Base-by-base conservation (phyloP, 2,888 invertebrate genomes). In the Epistrophe grossulariae region DNA sequence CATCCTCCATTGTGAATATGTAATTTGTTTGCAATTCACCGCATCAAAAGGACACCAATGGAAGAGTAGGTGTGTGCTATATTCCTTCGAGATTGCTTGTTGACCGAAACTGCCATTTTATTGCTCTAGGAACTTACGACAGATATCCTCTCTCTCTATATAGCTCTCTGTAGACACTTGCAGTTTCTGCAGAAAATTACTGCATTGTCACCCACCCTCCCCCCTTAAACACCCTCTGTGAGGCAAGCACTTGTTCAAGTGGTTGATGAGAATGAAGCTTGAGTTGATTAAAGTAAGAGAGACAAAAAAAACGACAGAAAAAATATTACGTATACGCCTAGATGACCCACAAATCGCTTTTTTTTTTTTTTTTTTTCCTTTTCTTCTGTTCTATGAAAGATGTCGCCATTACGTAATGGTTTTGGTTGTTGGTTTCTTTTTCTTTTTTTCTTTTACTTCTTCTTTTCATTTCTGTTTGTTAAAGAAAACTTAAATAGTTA, bases 21-120 rank as follows among this genome's bases (percentile, higher is more conserved):
- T 79, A 82, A 76, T 87, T 87, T 87, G 66, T 87, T 79, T 87
- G 79, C 87, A 87, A 83, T 82, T 83, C 71, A 83, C 83, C 79
- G 50, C 79, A 76, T 79, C 74, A 87, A 83, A 79, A 83, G 83
- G 60, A 50, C 85, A 79, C 87, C 76, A 72, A 72, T 50, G 66
- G 72, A 55, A 31, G 38, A 68, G 55, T 40, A 59, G 28, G 17
- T 31, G 19, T 60, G 72, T 48, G 15, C 45, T 57, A 64, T 70
- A 74, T 68, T 62, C 74, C 60, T 62, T 52, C 28, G 76, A 78
- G 78, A 35, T 68, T 68, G 76, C 80, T 72, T 84, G 77, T 80
- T 80, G 84, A 77, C 80, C 31, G 45, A 77, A 68, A 57, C 55
- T 66, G 17, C 80, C 48, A 77, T 73, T 85, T 78, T 82, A 82